A percentile compares a stretch with the other conserved stretches of the same genome.
phyloP scores from a whole-genome alignment of 2,113 vertebrate species.

The Paracanthobrama guichenoti region DNA sequence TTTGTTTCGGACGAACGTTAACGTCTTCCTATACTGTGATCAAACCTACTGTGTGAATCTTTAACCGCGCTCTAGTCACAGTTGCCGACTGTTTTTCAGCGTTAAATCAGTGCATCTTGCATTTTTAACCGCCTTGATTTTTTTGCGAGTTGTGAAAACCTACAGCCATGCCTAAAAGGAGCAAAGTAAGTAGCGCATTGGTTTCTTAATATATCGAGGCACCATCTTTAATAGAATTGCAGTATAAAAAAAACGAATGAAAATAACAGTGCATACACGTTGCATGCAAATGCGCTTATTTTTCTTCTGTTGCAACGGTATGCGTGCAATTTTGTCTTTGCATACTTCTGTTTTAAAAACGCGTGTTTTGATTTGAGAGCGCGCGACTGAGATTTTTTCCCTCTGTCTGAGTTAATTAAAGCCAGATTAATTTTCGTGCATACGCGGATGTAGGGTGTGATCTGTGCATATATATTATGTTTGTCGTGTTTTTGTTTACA shows the following conservation, averaged over 20 bases:
- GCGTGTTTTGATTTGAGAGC: slow-evolving; percentile 65
- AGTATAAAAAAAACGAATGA: background rate
- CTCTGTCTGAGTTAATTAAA: slow-evolving; percentile 38
- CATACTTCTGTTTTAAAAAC: background rate
- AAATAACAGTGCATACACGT: background rate
- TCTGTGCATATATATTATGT: background rate
- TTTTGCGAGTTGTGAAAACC: slow-evolving; percentile 56
- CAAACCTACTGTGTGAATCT: slow-evolving; percentile 73
- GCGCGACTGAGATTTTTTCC: slow-evolving; percentile 53
- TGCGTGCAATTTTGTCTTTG: background rate
- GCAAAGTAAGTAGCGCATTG: slow-evolving; percentile 74
- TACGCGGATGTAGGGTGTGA: too few relatives aligned
- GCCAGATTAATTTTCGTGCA: background rate
- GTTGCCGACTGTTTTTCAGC: slow-evolving; percentile 49
- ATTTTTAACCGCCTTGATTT: slow-evolving; percentile 40
- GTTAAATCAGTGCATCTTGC: slow-evolving; percentile 49
- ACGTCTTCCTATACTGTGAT: slow-evolving; percentile 72
- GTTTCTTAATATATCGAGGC: slow-evolving; percentile 45
- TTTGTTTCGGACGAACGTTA: slow-evolving; percentile 80
- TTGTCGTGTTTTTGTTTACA: slow-evolving; percentile 39
- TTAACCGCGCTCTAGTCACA: slow-evolving; percentile 65
- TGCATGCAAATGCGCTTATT: slow-evolving; percentile 12
- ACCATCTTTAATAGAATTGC: slow-evolving; percentile 19
- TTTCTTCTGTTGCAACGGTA: background rate
- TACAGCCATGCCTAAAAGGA: slow-evolving; percentile 84